A percentile compares a stretch with the other conserved stretches of the same genome.
phyloP scores from a whole-genome alignment of 2,113 vertebrate species.

The Gadus macrocephalus region DNA sequence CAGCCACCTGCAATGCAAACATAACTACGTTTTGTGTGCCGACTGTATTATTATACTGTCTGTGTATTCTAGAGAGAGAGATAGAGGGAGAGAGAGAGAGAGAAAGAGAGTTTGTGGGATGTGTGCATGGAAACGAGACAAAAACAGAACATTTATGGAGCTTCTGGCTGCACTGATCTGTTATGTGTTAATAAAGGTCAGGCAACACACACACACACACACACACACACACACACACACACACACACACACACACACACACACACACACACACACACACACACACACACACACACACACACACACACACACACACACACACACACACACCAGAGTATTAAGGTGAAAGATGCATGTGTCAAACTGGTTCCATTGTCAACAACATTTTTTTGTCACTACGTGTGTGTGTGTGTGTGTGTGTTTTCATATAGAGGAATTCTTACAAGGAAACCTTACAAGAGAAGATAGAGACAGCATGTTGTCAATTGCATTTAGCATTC shows the following conservation, averaged over 20 bases:
- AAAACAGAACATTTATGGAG: background rate
- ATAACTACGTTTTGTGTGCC: background rate
- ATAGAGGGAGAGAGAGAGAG: slow-evolving; percentile 9
- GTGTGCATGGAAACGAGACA: background rate
- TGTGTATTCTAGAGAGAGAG: slow-evolving; percentile 1
- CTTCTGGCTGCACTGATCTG: slow-evolving; percentile 12
- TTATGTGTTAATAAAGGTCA: slow-evolving; percentile 14
- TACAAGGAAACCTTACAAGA: too few relatives aligned
- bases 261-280: slow-evolving; percentile 9
- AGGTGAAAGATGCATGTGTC: slow-evolving; percentile 13
- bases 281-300: background rate
- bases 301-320: slow-evolving; percentile 16
- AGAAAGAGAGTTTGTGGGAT: background rate
- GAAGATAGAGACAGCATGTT: too few relatives aligned
- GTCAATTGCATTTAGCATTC: too few relatives aligned
- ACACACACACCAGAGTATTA: background rate
- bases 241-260: background rate
- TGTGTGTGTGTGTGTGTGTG: background rate
- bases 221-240: too few relatives aligned
- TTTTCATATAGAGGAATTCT: background rate
- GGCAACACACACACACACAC: slow-evolving; percentile 4
- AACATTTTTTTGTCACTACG: background rate
- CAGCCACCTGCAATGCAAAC: background rate
- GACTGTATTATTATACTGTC: too few relatives aligned
- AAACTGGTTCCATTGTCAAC: slow-evolving; percentile 5